phyloP scores from a whole-genome alignment of 2,797 vertebrate genomes.

The Prunella strophiata region DNA sequence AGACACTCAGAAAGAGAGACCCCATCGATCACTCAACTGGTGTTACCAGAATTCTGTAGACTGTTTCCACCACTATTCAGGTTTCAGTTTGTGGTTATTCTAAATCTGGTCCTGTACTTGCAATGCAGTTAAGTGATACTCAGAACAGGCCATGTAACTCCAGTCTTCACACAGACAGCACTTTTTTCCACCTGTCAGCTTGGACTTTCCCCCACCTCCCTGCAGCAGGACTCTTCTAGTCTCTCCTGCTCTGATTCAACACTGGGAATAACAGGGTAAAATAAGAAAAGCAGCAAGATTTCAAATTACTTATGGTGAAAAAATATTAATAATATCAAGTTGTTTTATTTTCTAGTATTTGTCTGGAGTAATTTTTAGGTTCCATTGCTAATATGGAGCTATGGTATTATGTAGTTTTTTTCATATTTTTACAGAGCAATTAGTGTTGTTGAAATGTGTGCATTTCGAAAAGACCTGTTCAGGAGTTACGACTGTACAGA shows the following conservation, averaged over 20 bases:
- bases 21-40: fast-evolving
- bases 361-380: not conserved
- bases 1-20: not conserved
- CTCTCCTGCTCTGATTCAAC: not conserved
- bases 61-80: not conserved
- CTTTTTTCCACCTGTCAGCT: not conserved
- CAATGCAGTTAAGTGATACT: not conserved
- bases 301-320: not conserved
- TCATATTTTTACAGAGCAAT: not conserved
- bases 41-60: not conserved
- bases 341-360: not conserved
- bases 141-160: not conserved
- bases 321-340: not conserved
- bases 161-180: not conserved
- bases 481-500: not conserved
- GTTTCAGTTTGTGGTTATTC: not conserved
- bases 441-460: not conserved
- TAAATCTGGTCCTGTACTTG: conserved; percentile 11
- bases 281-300: not conserved
- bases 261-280: not conserved
- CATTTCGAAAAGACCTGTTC: not conserved
- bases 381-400: not conserved
- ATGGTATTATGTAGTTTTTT: not conserved
- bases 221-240: not conserved
- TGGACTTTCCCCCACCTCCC: conserved; percentile 12